A percentile compares a stretch with the other conserved stretches of the same genome.
Evolutionary conservation across 1,140 invertebrate species (phyloP).

Genomic region (Ridgeia piscesae): DNA sequence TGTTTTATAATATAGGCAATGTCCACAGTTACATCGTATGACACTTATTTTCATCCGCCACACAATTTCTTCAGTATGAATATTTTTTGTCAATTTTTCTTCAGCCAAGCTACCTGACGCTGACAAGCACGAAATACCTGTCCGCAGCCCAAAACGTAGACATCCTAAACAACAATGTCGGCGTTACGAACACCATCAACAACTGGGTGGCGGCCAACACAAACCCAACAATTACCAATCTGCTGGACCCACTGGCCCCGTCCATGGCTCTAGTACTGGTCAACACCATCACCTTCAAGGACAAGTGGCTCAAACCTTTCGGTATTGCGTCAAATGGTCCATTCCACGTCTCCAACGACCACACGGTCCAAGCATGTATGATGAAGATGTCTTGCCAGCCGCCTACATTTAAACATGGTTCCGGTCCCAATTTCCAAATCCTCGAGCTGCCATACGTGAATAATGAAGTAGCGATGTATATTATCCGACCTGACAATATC

Average conservation of each 20-base stretch:
- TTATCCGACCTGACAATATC: conserved; percentile 42
- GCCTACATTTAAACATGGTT: background rate
- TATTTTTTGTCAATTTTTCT: background rate
- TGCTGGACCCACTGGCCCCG: conserved; percentile 61
- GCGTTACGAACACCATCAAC: conserved; percentile 63
- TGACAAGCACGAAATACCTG: background rate
- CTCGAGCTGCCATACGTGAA: conserved; percentile 78
- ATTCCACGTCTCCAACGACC: conserved; percentile 40
- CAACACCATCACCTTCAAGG: conserved; percentile 78
- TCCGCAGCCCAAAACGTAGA: background rate
- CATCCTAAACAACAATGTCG: conserved; percentile 40
- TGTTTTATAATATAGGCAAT: no score
- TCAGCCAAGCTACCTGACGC: background rate
- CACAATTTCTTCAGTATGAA: background rate
- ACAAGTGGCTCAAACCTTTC: conserved; percentile 73
- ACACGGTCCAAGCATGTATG: background rate
- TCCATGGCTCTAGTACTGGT: conserved; percentile 71
- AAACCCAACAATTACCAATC: conserved; percentile 65
- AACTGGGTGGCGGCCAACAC: conserved; percentile 70
- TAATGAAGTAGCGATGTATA: conserved; percentile 78
- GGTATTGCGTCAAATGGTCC: conserved; percentile 60
- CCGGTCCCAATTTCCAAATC: conserved; percentile 61
- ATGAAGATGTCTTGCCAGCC: background rate
- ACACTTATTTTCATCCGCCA: background rate
- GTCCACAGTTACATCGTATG: no score